Evolutionary conservation across 2,888 invertebrate species (phyloP).

Genomic region (Plebejus melissa): DNA sequence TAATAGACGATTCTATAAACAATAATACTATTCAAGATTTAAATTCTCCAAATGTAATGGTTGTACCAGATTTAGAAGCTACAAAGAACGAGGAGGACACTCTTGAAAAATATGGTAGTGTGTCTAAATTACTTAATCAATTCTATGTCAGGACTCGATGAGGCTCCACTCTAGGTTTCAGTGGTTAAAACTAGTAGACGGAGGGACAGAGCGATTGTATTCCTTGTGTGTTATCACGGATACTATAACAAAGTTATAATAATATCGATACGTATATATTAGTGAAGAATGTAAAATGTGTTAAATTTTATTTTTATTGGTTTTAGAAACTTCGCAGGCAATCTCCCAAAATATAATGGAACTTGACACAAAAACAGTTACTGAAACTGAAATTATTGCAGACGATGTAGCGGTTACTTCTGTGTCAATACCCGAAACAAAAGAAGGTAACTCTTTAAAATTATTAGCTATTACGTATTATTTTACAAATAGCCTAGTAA

Average conservation of each 20-base stretch:
- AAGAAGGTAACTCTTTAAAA: not conserved
- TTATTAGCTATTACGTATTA: not conserved
- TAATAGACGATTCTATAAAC: constrained; percentile 1
- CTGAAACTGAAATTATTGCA: not conserved
- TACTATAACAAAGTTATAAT: not conserved
- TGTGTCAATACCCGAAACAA: not conserved
- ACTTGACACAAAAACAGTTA: not conserved
- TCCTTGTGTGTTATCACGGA: not conserved
- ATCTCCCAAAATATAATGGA: not conserved
- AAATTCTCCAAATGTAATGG: not conserved
- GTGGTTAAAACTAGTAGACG: not conserved
- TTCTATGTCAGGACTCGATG: no score
- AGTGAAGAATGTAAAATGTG: no score
- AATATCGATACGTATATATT: no score
- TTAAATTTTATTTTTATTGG: not conserved
- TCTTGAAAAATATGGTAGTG: not conserved
- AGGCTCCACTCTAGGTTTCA: not conserved
- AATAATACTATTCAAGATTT: not conserved
- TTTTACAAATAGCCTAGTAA: not conserved
- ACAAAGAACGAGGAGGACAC: not conserved
- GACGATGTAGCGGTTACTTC: not conserved
- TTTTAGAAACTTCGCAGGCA: not conserved
- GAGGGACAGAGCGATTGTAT: not conserved
- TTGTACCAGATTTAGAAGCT: not conserved
- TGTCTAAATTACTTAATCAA: not conserved